phyloP scores from a whole-genome alignment of 2,113 vertebrate genomes.

The Cariama cristata region DNA sequence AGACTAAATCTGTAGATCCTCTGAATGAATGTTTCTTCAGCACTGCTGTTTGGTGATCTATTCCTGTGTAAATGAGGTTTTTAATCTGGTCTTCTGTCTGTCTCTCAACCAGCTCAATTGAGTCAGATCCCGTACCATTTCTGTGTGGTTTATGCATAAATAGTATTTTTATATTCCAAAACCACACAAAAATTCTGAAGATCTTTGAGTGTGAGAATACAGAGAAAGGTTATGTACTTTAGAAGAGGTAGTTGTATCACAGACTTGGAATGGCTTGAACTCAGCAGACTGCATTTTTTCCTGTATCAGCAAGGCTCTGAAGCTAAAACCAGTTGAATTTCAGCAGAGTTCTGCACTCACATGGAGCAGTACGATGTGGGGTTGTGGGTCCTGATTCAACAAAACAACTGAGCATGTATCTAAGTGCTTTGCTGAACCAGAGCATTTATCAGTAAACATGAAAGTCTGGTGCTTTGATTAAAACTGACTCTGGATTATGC shows the following conservation, averaged over 20 bases:
- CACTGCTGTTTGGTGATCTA: background rate
- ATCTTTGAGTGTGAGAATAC: background rate
- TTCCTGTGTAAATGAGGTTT: background rate
- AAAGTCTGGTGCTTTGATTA: background rate
- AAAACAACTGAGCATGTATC: background rate
- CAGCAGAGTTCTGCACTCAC: background rate
- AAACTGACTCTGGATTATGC: background rate
- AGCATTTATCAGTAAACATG: background rate
- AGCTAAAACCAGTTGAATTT: background rate
- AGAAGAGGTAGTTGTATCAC: background rate
- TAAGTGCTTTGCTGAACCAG: background rate
- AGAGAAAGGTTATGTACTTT: background rate
- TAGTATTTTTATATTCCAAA: background rate
- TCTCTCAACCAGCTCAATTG: background rate
- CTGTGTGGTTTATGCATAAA: background rate
- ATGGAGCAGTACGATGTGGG: background rate
- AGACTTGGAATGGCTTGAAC: background rate
- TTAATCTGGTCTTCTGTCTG: background rate
- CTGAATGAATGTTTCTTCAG: background rate
- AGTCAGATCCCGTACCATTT: background rate
- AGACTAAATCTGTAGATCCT: background rate
- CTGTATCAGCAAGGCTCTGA: slow-evolving; percentile 3
- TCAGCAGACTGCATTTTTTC: background rate
- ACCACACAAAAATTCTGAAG: background rate
- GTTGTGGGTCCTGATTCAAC: background rate